Evolutionary conservation across 2,113 vertebrate species (phyloP).

Genomic region (Limnothrissa miodon): DNA sequence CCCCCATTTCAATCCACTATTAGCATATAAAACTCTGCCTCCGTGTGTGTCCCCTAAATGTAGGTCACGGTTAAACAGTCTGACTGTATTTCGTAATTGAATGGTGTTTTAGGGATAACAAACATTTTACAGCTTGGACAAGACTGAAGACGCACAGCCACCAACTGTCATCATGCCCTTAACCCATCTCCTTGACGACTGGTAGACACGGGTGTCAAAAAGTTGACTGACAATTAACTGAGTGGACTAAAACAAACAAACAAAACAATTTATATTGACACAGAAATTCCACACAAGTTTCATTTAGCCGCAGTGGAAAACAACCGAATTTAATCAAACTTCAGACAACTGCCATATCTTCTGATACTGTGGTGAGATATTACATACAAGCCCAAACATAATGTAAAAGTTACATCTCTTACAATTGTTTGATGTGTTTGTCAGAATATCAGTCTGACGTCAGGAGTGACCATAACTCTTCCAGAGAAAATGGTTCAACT

Average conservation of each 20-base stretch:
- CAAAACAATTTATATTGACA: neutral
- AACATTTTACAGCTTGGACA: slow-evolving; percentile 9
- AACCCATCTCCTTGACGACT: neutral
- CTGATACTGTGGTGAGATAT: neutral
- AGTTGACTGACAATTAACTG: neutral
- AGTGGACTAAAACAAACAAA: neutral
- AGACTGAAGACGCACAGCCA: neutral
- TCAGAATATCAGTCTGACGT: slow-evolving; percentile 1
- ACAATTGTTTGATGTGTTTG: neutral
- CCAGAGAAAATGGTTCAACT: neutral
- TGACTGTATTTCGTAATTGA: slow-evolving; percentile 66
- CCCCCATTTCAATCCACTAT: slow-evolving; percentile 45
- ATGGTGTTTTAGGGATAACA: slow-evolving; percentile 45
- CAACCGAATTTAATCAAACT: too few species aligned
- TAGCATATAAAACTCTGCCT: slow-evolving; percentile 75
- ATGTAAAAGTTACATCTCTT: neutral
- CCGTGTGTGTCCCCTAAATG: slow-evolving; percentile 56
- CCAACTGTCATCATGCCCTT: neutral
- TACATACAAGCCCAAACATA: neutral
- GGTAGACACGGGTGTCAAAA: neutral
- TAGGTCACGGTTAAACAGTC: slow-evolving; percentile 69
- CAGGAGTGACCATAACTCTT: neutral
- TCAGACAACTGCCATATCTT: neutral
- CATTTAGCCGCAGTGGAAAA: neutral
- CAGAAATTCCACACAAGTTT: too few species aligned